Conservation (phyloP, 2,888 invertebrate species). For the Temnothorax unifasciatus region DNA sequence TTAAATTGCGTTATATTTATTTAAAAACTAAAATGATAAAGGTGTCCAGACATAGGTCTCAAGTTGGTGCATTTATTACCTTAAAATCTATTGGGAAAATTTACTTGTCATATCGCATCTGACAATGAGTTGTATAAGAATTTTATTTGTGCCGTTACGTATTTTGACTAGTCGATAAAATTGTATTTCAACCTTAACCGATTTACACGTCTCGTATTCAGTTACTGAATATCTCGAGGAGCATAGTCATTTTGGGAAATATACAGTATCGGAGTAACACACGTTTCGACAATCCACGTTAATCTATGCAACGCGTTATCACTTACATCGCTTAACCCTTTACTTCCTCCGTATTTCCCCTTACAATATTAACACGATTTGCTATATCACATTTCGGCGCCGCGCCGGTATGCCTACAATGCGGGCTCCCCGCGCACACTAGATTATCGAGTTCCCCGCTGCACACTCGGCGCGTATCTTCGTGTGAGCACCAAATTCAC, state of each 20-base stretch:
- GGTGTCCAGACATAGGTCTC: too few relatives aligned
- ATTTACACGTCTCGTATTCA: not conserved
- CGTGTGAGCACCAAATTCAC: conserved; percentile 38
- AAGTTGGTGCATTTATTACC: too few relatives aligned
- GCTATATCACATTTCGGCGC: conserved; percentile 47
- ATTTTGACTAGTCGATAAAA: not conserved
- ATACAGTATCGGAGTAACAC: not conserved
- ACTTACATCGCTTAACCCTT: conserved; percentile 23
- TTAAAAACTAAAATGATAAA: too few relatives aligned
- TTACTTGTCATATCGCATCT: not conserved
- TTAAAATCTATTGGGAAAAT: too few relatives aligned
- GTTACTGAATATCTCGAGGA: not conserved
- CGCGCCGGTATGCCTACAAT: conserved; percentile 20
- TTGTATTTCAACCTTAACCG: not conserved
- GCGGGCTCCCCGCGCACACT: conserved; percentile 38
- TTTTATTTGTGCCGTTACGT: not conserved
- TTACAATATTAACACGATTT: conserved; percentile 36
- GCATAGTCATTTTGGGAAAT: not conserved
- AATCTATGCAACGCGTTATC: not conserved
- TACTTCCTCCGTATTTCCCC: conserved; percentile 21
- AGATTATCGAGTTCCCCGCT: conserved; percentile 40
- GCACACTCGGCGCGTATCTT: conserved; percentile 22
- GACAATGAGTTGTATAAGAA: not conserved
- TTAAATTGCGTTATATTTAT: too few relatives aligned
- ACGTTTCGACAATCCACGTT: conserved; percentile 17